Conservation (phyloP, 2,113 vertebrate genomes). For the Pipa parva region DNA sequence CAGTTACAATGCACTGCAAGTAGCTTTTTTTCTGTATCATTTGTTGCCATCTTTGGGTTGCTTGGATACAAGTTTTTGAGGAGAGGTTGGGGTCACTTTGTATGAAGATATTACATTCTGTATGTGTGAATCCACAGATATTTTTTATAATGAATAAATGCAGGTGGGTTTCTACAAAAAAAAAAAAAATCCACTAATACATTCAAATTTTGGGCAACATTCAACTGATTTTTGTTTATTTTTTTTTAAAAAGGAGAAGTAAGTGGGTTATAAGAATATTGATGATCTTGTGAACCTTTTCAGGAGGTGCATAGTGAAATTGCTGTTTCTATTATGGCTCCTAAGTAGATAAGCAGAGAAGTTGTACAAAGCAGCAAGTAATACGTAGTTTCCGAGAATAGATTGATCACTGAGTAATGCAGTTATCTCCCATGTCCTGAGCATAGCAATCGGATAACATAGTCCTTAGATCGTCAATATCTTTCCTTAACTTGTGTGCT, state of each 20-base stretch:
- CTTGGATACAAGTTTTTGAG: too few species aligned
- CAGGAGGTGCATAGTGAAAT: constrained; percentile 26
- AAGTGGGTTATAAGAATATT: not conserved
- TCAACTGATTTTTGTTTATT: constrained; percentile 66
- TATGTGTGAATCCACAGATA: too few species aligned
- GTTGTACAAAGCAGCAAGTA: constrained; percentile 56
- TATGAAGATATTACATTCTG: too few species aligned
- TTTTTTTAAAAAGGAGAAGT: constrained; percentile 2
- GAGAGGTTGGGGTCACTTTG: too few species aligned
- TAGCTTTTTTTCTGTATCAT: too few species aligned
- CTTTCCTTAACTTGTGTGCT: constrained; percentile 77
- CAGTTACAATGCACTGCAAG: too few species aligned
- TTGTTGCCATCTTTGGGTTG: too few species aligned
- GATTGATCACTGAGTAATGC: constrained; percentile 75
- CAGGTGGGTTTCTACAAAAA: not conserved
- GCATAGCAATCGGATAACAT: constrained; percentile 81
- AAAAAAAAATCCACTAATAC: constrained; percentile 38
- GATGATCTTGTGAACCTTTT: too few species aligned
- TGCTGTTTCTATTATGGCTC: constrained; percentile 53
- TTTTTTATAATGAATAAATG: constrained; percentile 32
- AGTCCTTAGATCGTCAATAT: constrained; percentile 85
- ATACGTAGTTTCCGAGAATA: constrained; percentile 39
- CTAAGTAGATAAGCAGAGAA: constrained; percentile 50
- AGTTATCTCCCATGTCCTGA: constrained; percentile 86
- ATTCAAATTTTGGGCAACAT: constrained; percentile 75